Evolutionary conservation across 2,113 vertebrate species (phyloP).

Genomic region (Stictonetta naevosa): DNA sequence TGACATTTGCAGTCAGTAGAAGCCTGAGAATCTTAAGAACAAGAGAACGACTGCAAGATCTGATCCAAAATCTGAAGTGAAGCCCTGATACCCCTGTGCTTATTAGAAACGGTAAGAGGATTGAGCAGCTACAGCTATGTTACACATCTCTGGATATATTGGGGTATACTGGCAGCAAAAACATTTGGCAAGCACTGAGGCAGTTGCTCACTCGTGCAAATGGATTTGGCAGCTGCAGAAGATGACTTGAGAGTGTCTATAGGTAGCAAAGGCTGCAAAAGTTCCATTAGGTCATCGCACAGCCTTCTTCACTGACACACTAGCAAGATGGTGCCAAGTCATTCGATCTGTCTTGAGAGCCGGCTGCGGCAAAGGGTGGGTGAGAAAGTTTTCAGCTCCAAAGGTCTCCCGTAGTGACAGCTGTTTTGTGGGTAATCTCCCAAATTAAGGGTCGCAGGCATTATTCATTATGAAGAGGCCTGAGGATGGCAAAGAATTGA

Average conservation of each 20-base stretch:
- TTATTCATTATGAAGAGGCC: not conserved
- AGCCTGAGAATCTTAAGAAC: not conserved
- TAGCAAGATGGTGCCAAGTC: conserved; percentile 6
- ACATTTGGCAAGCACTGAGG: conserved; percentile 26
- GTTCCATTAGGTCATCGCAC: conserved; percentile 60
- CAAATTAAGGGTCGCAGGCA: not conserved
- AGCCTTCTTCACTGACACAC: not conserved
- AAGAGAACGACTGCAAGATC: not conserved
- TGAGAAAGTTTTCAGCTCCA: not conserved
- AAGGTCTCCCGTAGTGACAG: not conserved
- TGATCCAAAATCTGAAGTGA: conserved; percentile 11
- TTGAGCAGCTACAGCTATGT: not conserved
- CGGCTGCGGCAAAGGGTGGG: not conserved
- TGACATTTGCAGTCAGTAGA: not conserved
- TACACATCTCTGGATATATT: not conserved
- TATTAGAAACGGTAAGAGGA: not conserved
- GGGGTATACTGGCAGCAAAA: not conserved
- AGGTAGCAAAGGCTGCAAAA: conserved; percentile 35
- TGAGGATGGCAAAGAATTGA: not conserved
- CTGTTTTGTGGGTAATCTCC: not conserved
- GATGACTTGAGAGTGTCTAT: conserved; percentile 3
- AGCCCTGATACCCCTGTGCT: not conserved
- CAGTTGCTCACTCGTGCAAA: conserved; percentile 50
- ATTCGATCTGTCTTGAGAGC: conserved; percentile 22
- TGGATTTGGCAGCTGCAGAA: conserved; percentile 50